Conservation (phyloP, 2,888 invertebrate species). For the Leptinotarsa rubiginosa region DNA sequence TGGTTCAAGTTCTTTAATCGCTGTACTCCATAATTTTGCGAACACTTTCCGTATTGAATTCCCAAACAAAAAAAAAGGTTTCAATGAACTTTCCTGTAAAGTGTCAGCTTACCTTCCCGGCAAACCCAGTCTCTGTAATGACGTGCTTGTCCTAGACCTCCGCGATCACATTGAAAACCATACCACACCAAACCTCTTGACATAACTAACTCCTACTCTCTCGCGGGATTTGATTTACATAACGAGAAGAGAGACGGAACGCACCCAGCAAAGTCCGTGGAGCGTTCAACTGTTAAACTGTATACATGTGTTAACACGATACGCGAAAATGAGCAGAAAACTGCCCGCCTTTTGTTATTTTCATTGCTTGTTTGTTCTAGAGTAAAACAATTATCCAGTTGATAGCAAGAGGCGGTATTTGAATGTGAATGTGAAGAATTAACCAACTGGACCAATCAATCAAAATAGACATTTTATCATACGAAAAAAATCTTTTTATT, state of each 20-base stretch:
- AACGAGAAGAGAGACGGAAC: constrained; percentile 27
- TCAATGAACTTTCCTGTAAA: not conserved
- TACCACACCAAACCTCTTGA: constrained; percentile 9
- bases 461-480: too few relatives aligned
- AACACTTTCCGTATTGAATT: too few relatives aligned
- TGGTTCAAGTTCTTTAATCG: too few relatives aligned
- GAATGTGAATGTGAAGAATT: not conserved
- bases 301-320: constrained; percentile 49
- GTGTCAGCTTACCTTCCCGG: not conserved
- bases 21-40: too few relatives aligned
- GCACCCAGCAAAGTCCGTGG: constrained; percentile 44
- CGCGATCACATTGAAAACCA: not conserved
- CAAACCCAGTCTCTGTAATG: not conserved
- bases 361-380: constrained; percentile 33
- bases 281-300: constrained; percentile 48
- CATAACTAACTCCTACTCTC: constrained; percentile 11
- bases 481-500: too few relatives aligned
- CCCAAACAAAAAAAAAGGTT: not conserved
- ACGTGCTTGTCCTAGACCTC: not conserved
- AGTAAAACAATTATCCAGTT: constrained; percentile 24
- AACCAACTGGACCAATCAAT: not conserved
- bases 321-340: constrained; percentile 50
- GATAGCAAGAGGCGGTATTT: not conserved
- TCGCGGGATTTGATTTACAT: constrained; percentile 32
- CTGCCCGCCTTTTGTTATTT: constrained; percentile 41